These are phyloP conservation scores for Tetranychus piercei DNA, from an alignment of 2,888 invertebrate genomes.

Conservation along the genomic window DNA sequence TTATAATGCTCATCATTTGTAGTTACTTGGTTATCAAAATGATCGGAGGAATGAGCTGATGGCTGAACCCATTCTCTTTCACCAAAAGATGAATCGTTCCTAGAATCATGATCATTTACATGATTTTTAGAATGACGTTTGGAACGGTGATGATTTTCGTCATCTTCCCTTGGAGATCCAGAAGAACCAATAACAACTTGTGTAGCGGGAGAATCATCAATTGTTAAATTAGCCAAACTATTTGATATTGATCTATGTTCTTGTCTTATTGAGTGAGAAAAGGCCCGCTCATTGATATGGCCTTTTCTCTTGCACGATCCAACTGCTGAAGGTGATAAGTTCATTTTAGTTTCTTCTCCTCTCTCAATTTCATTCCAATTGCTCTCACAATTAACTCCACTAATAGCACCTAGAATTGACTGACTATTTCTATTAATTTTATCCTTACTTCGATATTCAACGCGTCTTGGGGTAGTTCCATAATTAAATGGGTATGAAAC, in stretches of 20 bases:
- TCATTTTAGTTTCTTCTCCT: conserved; percentile 19
- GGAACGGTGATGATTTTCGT: not conserved
- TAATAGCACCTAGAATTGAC: not conserved
- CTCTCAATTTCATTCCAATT: not conserved
- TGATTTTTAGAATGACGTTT: not conserved
- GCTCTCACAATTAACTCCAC: not conserved
- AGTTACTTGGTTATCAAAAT: not conserved
- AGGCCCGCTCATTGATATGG: conserved; percentile 75
- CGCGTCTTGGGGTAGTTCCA: not conserved
- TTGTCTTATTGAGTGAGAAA: conserved; percentile 79
- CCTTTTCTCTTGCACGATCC: conserved; percentile 79
- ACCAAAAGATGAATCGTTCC: not conserved
- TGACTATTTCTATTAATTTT: not conserved
- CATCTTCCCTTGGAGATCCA: not conserved
- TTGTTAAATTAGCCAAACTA: conserved; percentile 72
- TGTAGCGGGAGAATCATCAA: conserved; percentile 35
- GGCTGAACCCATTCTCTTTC: not conserved
- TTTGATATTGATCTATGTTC: conserved; percentile 81
- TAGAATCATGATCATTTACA: not conserved
- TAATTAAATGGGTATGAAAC: conserved; percentile 3
- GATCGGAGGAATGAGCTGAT: not conserved
- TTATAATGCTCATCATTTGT: not conserved
- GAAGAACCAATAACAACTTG: not conserved
- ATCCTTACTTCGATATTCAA: not conserved
- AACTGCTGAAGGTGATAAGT: conserved; percentile 47